These are phyloP conservation scores for Galerucella calmariensis DNA, from an alignment of 2,888 invertebrate species.

Conservation along the genomic window DNA sequence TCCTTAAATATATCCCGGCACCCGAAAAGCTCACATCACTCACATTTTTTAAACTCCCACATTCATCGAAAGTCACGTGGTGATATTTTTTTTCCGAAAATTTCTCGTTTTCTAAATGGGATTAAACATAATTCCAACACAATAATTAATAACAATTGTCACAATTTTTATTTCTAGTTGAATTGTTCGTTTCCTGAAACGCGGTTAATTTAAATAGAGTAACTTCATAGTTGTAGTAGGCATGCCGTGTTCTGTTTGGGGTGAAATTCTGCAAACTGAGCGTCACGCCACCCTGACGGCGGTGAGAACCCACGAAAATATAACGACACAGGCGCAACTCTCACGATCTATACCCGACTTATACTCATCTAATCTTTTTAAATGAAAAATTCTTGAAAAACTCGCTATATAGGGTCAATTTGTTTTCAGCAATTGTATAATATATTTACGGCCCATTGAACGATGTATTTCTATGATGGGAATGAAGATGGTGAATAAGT, in stretches of 20 bases:
- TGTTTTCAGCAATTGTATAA: conserved; percentile 29
- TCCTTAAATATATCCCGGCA: conserved; percentile 35
- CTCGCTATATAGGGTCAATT: conserved; percentile 45
- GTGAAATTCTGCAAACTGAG: conserved; percentile 53
- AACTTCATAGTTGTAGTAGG: conserved; percentile 15
- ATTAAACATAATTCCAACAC: not conserved
- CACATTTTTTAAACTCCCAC: conserved; percentile 45
- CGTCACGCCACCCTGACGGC: conserved; percentile 53
- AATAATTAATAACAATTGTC: not conserved
- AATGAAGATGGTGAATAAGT: not conserved
- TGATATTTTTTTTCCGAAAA: not conserved
- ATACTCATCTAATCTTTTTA: conserved; percentile 44
- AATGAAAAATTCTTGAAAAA: conserved; percentile 48
- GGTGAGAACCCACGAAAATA: conserved; percentile 53
- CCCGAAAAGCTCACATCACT: conserved; percentile 43
- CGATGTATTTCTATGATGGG: not conserved
- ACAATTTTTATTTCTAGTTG: not conserved
- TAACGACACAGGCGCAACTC: conserved; percentile 52
- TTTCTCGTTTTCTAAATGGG: not conserved
- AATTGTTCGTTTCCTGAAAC: conserved; percentile 11
- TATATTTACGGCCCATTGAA: conserved; percentile 7
- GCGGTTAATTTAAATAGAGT: conserved; percentile 42
- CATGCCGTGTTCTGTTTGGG: conserved; percentile 44
- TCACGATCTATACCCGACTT: conserved; percentile 50
- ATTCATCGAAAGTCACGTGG: conserved; percentile 34